Evolutionary conservation across 1,140 invertebrate species (phyloP), one percentile per base, ranked within the genome.

Genomic region (Littorina saxatilis): DNA sequence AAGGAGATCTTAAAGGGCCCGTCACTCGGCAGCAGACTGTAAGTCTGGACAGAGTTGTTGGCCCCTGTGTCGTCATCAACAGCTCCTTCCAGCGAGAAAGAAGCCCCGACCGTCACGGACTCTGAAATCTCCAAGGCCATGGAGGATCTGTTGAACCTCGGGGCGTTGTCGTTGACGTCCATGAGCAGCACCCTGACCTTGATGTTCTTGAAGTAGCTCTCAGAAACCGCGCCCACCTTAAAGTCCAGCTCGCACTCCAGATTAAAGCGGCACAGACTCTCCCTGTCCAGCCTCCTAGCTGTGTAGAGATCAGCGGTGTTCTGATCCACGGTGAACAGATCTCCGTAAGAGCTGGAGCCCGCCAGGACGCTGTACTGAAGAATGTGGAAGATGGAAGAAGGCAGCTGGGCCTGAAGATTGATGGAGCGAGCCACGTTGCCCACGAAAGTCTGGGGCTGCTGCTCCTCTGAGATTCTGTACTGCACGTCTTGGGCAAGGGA

Each of bases 221-320:
- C 80, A 3, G 86, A 87, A 78, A 87, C 84, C 35, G 85, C 86
- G n/a, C 85, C 87, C 40, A 91, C 82, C 35, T 87, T 81, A 13
- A 91, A 72, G 35, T 70, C 82, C 1, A 88, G 35, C 17, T 73
- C 47, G 80, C 89, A 91, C 55, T 63, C 70, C 13, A 68, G 55
- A n/a, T 82, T 82, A 77, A 87, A 88, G 50, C 85, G 82, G 82
- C 90, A 91, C 20, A 91, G 35, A 37, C 81, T 52, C 58, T 88
- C 87, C 29, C 84, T 52, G 77, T 88, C 85, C 40, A 88, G 58
- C 17, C 43, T 35, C 3, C 66, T 23, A 13, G 66, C 76, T 11
- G 83, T 85, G 74, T 96, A 94, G 20, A 99, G 95, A 4, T 97
- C 94, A 0, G 97, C 97, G 0, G 95, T 95, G 88, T 98, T 96